Evolutionary conservation across 2,888 invertebrate genomes (phyloP).

Genomic region (Cataglyphis albicans): DNA sequence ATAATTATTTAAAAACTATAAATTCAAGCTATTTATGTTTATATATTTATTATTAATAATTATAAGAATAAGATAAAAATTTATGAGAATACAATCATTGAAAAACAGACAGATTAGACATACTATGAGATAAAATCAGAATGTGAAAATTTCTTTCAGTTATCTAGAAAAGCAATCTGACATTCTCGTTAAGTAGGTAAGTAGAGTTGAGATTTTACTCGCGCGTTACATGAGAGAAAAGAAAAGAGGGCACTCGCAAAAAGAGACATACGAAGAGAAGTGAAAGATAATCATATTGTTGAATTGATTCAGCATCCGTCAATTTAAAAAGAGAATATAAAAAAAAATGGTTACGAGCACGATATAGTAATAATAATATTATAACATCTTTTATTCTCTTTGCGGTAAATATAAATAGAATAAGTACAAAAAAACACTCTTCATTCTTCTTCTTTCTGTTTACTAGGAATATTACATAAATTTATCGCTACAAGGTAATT

Average conservation of each 20-base stretch:
- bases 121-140: slow-evolving; percentile 23
- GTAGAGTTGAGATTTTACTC: slow-evolving; percentile 77
- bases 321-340: slow-evolving; percentile 46
- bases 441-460: not conserved
- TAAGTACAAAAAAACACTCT: not conserved
- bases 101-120: not conserved
- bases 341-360: slow-evolving; percentile 40
- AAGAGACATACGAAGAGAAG: slow-evolving; percentile 37
- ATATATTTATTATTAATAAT: not conserved
- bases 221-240: slow-evolving; percentile 72
- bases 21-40: not conserved
- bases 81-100: not conserved
- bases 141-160: slow-evolving; percentile 60
- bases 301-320: slow-evolving; percentile 51
- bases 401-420: slow-evolving; percentile 7
- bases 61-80: not conserved
- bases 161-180: slow-evolving; percentile 71
- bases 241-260: slow-evolving; percentile 55
- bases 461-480: slow-evolving; percentile 27
- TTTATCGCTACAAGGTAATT: slow-evolving; percentile 26
- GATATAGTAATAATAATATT: slow-evolving; percentile 26
- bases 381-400: not conserved
- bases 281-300: slow-evolving; percentile 56
- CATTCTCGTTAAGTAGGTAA: slow-evolving; percentile 78
- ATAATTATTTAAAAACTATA: not conserved